Evolutionary conservation across 2,113 vertebrate genomes (phyloP).

Genomic region (Pedionomus torquatus): DNA sequence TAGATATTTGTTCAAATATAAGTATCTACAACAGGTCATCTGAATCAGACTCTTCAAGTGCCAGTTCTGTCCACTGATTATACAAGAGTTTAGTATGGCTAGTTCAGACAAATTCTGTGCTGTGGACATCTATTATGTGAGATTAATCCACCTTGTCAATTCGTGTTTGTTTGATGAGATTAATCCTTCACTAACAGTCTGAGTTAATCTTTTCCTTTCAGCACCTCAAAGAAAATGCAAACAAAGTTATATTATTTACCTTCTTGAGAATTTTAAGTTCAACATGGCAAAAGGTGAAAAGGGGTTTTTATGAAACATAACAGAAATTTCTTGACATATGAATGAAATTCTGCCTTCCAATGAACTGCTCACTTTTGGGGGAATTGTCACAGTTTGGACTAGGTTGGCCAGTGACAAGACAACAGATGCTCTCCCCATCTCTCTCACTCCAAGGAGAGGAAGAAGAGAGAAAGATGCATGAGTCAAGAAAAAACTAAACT

Average conservation of each 20-base stretch:
- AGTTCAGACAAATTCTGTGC: background rate
- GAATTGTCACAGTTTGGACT: no score
- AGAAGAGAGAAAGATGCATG: no score
- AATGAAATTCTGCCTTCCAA: background rate
- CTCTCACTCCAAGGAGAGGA: no score
- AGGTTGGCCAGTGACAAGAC: no score
- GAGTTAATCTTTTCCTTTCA: background rate
- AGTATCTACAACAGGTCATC: background rate
- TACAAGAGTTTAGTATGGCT: background rate
- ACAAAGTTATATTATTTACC: background rate
- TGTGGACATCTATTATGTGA: background rate
- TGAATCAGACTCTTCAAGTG: background rate
- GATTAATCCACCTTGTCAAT: background rate
- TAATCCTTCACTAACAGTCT: background rate
- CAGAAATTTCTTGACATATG: background rate
- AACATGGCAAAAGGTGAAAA: background rate
- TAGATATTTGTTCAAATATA: background rate
- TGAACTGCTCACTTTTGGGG: fast-evolving
- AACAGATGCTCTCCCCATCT: no score
- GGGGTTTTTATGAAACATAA: background rate
- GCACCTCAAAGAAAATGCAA: background rate
- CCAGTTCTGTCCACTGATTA: background rate
- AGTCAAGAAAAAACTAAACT: no score
- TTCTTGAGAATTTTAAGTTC: background rate
- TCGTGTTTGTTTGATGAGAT: background rate